phyloP scores from a whole-genome alignment of 2,113 vertebrate species.

The Mesocricetus auratus region DNA sequence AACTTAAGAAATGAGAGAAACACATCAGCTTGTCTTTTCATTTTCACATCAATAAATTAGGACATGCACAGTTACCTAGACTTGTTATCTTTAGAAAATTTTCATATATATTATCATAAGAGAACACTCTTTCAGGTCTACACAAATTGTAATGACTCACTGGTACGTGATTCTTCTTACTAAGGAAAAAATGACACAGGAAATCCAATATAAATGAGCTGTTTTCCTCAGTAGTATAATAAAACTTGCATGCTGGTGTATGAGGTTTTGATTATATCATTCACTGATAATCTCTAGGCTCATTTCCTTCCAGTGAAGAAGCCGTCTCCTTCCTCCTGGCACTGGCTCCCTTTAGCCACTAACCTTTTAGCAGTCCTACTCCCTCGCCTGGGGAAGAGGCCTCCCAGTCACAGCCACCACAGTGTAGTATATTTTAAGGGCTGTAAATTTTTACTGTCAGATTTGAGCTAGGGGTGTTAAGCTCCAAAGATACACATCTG shows the following conservation, averaged over 20 bases:
- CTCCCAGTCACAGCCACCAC: slow-evolving; percentile 52
- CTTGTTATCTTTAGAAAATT: slow-evolving; percentile 45
- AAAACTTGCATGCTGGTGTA: slow-evolving; percentile 78
- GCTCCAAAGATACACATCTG: slow-evolving; percentile 81
- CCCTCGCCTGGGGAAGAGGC: slow-evolving; percentile 54
- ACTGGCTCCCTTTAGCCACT: slow-evolving; percentile 39
- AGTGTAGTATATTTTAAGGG: slow-evolving; percentile 75
- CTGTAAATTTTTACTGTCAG: slow-evolving; percentile 81
- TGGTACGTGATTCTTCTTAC: slow-evolving; percentile 79
- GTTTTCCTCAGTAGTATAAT: slow-evolving; percentile 81
- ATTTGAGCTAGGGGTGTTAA: slow-evolving; percentile 81
- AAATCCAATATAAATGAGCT: slow-evolving; percentile 84
- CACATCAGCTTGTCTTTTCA: slow-evolving; percentile 63
- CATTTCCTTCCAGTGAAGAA: slow-evolving; percentile 76
- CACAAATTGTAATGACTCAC: slow-evolving; percentile 76
- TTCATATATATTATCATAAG: slow-evolving; percentile 25
- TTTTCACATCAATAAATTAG: slow-evolving; percentile 66
- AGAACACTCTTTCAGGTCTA: slow-evolving; percentile 67
- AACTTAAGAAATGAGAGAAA: slow-evolving; percentile 70
- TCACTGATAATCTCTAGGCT: slow-evolving; percentile 79
- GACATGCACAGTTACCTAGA: slow-evolving; percentile 53
- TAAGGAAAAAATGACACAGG: slow-evolving; percentile 77
- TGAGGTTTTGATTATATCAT: slow-evolving; percentile 84
- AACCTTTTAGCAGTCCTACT: slow-evolving; percentile 48
- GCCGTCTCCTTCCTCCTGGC: slow-evolving; percentile 40